Percentiles rank a stretch among this genome's conserved stretches.
phyloP scores from a whole-genome alignment of 2,888 invertebrate species.

The Drosophila rubida region DNA sequence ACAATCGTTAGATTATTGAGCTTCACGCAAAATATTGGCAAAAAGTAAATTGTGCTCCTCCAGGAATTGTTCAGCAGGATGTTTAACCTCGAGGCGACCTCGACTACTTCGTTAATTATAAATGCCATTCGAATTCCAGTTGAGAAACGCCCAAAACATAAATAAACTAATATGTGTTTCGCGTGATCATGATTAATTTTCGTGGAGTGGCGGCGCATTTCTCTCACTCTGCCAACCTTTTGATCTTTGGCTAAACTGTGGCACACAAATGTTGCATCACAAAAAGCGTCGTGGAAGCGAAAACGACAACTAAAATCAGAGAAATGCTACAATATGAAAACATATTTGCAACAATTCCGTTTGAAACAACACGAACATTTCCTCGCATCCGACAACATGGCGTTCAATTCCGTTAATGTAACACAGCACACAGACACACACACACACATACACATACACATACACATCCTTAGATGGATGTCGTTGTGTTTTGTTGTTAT shows the following conservation, averaged over 20 bases:
- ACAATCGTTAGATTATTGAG: no score
- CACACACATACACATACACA: neutral
- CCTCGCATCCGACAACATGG: constrained; percentile 76
- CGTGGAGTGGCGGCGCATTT: neutral
- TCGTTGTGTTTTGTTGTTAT: constrained; percentile 26
- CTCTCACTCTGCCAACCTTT: neutral
- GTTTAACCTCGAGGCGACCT: neutral
- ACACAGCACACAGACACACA: constrained; percentile 40
- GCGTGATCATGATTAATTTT: neutral
- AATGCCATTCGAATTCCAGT: neutral
- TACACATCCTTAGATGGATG: constrained; percentile 29
- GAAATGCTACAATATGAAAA: constrained; percentile 50
- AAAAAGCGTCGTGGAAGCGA: neutral
- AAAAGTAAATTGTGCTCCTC: no score
- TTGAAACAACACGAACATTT: constrained; percentile 72
- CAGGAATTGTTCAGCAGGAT: neutral
- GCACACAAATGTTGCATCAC: neutral
- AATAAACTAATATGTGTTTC: neutral
- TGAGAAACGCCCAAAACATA: neutral
- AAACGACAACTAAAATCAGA: constrained; percentile 26
- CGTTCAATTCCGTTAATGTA: constrained; percentile 81
- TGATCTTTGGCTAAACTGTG: neutral
- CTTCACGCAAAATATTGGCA: neutral
- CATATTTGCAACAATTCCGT: constrained; percentile 66
- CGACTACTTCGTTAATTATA: neutral